Percentiles rank a stretch among this genome's conserved stretches.
phyloP scores from a whole-genome alignment of 1,140 invertebrate genomes.

The Sitobion miscanthi region DNA sequence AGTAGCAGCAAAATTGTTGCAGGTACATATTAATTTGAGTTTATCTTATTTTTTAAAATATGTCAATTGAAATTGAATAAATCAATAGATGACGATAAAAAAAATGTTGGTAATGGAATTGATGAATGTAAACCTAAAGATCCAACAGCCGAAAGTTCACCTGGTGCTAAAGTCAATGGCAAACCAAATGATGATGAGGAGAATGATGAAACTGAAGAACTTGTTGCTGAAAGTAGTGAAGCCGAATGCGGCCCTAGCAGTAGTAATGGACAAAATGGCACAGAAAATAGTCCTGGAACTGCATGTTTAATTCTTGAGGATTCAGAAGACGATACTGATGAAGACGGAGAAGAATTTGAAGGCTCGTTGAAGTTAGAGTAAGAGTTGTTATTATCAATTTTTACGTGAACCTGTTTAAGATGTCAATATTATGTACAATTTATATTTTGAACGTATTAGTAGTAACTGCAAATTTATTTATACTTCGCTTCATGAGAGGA shows the following conservation, averaged over 20 bases:
- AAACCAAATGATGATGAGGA: constrained; percentile 21
- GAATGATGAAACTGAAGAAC: neutral
- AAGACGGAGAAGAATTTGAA: constrained; percentile 64
- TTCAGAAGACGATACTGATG: constrained; percentile 62
- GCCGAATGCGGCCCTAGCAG: neutral
- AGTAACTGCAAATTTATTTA: too few species aligned
- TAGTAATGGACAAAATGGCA: constrained; percentile 18
- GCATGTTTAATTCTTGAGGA: constrained; percentile 31
- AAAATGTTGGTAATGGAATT: constrained; percentile 62
- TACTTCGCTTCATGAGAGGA: too few species aligned
- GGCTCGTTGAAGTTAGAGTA: constrained; percentile 18
- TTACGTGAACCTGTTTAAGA: neutral
- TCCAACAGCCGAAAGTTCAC: constrained; percentile 58
- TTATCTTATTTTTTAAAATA: neutral
- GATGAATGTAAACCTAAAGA: constrained; percentile 59
- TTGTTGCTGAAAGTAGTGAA: neutral
- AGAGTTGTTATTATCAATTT: neutral
- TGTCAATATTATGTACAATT: too few species aligned
- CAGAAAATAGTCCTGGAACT: too few species aligned
- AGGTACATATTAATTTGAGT: constrained; percentile 36
- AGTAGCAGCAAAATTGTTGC: neutral
- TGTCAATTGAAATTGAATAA: neutral
- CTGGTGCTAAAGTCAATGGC: constrained; percentile 24
- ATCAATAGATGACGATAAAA: constrained; percentile 62
- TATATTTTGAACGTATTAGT: too few species aligned